These are phyloP conservation scores for Galerucella pusilla DNA, from an alignment of 2,888 invertebrate species.

Conservation along the genomic window DNA sequence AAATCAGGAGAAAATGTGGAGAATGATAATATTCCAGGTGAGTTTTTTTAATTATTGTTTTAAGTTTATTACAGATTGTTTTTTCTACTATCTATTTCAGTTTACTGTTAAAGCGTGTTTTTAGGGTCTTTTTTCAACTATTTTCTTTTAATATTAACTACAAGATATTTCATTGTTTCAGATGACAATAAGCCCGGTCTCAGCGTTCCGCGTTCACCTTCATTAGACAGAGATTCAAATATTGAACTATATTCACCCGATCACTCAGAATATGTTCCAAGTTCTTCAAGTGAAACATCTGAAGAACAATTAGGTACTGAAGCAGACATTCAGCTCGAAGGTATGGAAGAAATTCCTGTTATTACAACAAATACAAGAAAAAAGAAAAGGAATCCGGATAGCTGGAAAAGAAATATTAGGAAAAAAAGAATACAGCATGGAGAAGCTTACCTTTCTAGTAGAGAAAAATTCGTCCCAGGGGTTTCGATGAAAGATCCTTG, in stretches of 20 bases:
- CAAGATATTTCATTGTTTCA: no score
- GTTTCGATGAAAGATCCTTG: neutral
- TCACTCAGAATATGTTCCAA: neutral
- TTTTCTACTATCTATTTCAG: no score
- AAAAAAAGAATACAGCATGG: neutral
- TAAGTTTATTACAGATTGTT: no score
- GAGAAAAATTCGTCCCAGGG: neutral
- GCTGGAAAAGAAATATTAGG: neutral
- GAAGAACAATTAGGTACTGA: neutral
- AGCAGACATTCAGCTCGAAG: neutral
- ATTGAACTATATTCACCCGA: no score
- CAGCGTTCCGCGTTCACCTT: no score
- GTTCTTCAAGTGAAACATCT: neutral
- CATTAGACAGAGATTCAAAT: no score
- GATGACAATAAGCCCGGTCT: no score
- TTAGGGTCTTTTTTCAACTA: no score
- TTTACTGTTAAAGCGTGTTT: no score
- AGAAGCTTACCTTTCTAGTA: neutral
- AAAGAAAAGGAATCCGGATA: neutral
- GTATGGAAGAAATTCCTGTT: neutral
- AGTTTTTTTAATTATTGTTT: neutral
- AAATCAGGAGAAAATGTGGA: neutral
- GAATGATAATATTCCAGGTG: neutral
- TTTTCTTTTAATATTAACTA: no score
- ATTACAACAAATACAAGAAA: neutral